phyloP scores from a whole-genome alignment of 2,113 vertebrate genomes.

The Salvator merianae region DNA sequence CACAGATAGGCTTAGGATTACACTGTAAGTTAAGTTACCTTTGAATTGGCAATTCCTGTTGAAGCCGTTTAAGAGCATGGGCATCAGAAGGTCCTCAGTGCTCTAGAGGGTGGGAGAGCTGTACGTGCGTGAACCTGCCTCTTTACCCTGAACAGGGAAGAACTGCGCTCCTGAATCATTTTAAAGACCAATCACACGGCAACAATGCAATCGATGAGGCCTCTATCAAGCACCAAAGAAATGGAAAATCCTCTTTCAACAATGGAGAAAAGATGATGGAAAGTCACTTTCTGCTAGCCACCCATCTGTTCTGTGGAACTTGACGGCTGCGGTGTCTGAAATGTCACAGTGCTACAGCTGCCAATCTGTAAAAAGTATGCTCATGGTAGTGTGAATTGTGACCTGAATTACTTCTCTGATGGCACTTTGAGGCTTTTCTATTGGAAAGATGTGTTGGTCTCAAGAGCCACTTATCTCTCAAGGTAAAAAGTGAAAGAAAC shows the following conservation, averaged over 20 bases:
- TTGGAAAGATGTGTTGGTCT: not conserved
- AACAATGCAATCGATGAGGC: conserved; percentile 7
- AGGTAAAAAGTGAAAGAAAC: not conserved
- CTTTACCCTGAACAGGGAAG: conserved; percentile 48
- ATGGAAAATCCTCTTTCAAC: conserved; percentile 37
- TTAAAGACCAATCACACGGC: conserved; percentile 21
- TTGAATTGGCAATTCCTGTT: no score
- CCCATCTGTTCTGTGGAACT: conserved; percentile 31
- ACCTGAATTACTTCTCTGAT: not conserved
- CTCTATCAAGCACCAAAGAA: conserved; percentile 44
- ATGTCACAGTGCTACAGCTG: conserved; percentile 7
- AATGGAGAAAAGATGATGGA: conserved; percentile 21
- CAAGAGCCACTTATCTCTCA: not conserved
- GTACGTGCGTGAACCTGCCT: not conserved
- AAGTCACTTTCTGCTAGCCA: not conserved
- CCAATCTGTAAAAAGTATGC: conserved; percentile 23
- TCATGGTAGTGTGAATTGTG: not conserved
- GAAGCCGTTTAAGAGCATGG: no score
- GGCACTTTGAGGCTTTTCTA: not conserved
- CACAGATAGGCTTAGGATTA: no score
- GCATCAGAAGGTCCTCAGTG: no score
- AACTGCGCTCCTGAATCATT: conserved; percentile 54
- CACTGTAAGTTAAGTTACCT: no score
- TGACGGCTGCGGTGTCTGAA: conserved; percentile 20
- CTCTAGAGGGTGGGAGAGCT: not conserved